Evolutionary conservation across 2,888 invertebrate species (phyloP).

Genomic region (Eupeodes latifasciatus): DNA sequence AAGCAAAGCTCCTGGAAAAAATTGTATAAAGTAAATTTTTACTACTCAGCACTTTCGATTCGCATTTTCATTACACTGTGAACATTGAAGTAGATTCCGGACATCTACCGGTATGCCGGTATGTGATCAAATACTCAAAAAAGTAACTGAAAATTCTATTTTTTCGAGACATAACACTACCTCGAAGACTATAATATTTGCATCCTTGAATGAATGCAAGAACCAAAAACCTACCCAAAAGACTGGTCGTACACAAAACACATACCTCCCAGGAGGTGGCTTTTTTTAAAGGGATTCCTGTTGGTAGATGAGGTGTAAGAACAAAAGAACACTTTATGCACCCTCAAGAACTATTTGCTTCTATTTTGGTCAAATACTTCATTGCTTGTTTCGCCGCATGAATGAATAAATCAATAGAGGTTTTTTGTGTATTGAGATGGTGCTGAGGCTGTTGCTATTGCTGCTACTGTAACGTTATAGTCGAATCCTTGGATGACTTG

Average conservation of each 20-base stretch:
- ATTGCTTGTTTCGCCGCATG: slow-evolving; percentile 2
- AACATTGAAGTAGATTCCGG: too few relatives aligned
- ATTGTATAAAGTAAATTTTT: too few relatives aligned
- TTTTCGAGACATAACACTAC: background rate
- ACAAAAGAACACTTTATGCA: background rate
- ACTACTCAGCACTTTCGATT: too few relatives aligned
- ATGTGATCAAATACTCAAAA: too few relatives aligned
- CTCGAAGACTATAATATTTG: background rate
- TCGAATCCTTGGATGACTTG: background rate
- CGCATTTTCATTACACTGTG: too few relatives aligned
- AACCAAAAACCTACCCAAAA: background rate
- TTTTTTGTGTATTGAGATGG: background rate
- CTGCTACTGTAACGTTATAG: too few relatives aligned
- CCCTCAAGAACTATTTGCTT: slow-evolving; percentile 6
- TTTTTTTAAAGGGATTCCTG: background rate
- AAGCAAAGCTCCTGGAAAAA: too few relatives aligned
- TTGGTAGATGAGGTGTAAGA: background rate
- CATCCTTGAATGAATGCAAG: slow-evolving; percentile 32
- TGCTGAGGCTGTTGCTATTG: background rate
- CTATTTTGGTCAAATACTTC: slow-evolving; percentile 4
- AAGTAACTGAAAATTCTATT: too few relatives aligned
- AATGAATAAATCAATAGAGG: slow-evolving; percentile 10
- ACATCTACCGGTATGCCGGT: too few relatives aligned
- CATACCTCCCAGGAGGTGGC: background rate
- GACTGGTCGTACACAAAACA: background rate